These are phyloP conservation scores for Cossypha niveicapilla DNA, from an alignment of 2,797 vertebrate genomes.

Conservation along the genomic window DNA sequence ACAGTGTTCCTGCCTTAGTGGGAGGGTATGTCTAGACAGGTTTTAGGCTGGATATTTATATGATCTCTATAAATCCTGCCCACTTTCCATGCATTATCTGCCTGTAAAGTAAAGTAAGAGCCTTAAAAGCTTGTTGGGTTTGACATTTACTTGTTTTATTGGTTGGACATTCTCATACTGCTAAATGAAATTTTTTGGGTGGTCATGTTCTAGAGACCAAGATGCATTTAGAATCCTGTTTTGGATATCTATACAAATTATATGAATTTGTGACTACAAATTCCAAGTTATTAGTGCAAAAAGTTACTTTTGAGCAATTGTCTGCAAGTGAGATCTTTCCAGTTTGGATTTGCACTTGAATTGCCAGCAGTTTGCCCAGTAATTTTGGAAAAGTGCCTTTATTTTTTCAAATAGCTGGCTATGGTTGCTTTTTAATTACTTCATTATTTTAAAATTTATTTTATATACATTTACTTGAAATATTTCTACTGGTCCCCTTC, in stretches of 20 bases:
- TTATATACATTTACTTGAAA: not conserved
- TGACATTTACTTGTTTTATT: not conserved
- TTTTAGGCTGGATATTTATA: not conserved
- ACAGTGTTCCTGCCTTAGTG: not conserved
- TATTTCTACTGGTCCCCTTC: not conserved
- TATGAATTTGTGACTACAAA: not conserved
- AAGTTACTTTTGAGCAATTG: not conserved
- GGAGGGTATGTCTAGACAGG: not conserved
- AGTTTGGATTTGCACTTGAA: not conserved
- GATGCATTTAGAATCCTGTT: not conserved
- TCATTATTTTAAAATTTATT: not conserved
- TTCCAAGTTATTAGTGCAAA: not conserved
- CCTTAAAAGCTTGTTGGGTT: not conserved
- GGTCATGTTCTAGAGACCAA: not conserved
- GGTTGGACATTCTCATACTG: not conserved
- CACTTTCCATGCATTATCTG: not conserved
- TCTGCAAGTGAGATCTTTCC: not conserved
- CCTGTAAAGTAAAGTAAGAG: not conserved
- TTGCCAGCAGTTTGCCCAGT: not conserved
- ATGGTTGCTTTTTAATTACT: not conserved
- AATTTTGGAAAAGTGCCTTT: not conserved
- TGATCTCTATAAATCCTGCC: not conserved
- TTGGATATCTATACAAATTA: not conserved
- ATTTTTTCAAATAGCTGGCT: not conserved
- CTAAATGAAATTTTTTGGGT: not conserved